Conservation (phyloP, 2,888 invertebrate species). For the Euphydryas editha region DNA sequence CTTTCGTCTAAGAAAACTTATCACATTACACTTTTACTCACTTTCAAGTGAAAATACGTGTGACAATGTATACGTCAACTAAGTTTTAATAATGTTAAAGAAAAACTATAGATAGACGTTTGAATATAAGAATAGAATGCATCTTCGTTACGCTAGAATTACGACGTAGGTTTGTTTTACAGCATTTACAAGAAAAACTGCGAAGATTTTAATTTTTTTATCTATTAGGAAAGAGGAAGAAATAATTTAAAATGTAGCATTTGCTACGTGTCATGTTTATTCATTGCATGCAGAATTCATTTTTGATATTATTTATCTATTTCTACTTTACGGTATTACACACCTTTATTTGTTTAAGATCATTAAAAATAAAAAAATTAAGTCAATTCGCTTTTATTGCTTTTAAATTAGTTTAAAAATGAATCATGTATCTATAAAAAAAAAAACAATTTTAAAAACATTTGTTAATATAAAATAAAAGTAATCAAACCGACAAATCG, state of each 20-base stretch:
- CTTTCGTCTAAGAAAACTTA: slow-evolving; percentile 56
- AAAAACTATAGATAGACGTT: background rate
- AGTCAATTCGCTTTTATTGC: no score
- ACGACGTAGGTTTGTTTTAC: background rate
- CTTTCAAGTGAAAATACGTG: slow-evolving; percentile 37
- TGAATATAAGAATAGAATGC: background rate
- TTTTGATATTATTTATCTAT: no score
- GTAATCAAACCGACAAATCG: background rate
- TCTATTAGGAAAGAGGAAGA: no score
- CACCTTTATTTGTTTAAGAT: no score
- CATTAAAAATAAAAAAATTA: no score
- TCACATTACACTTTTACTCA: slow-evolving; percentile 45
- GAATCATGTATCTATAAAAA: no score
- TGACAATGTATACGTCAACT: slow-evolving; percentile 23
- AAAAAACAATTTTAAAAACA: background rate
- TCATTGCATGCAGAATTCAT: no score
- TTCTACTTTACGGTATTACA: no score
- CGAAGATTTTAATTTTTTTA: no score
- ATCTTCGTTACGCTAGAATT: background rate
- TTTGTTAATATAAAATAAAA: background rate
- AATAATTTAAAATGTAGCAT: no score
- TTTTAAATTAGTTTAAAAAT: no score
- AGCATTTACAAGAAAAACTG: background rate
- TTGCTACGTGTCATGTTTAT: no score
- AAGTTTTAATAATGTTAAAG: background rate